Base-by-base conservation (phyloP, 2,113 vertebrate species). In the Lethenteron reissneri region DNA sequence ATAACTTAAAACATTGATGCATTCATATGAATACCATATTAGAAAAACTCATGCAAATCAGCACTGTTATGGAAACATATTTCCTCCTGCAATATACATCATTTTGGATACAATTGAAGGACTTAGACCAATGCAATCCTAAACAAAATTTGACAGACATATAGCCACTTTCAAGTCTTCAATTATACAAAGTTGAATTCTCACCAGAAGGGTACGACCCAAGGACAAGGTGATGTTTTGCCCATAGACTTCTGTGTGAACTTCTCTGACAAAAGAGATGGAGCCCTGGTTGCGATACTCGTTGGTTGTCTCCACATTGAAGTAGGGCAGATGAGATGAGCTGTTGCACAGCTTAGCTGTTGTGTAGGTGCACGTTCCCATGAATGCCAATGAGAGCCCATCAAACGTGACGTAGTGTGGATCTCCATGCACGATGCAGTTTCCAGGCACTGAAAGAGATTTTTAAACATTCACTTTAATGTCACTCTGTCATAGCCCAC, bases 321-420 rank as follows among this genome's bases (percentile, higher is more conserved):
- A 92, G 76, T 81, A 79, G 0, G 84, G 83, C 73, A 85, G 7
- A 3, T 13, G 76, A 0, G 79, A 79, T 70, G 83, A 80, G 57
- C 14, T 1, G 14, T 73, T 82, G 75, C 89, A 92, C 19, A 78
- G 79, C 76, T 83, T 82, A 71, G 83, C 83, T 57, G 90, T 77
- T 1, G 85, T 87, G 77, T 92, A 92, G 69, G 86, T 86, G 75
- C 89, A 92, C 70, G 85, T 82, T 58, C 88, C 88, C 86, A 89
- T 89, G 75, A 87, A 92, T 41, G 25, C 25, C 25, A 41, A 41
- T 41, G 25, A 41, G 25, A 41, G 25, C 25, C 25, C 25, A 77
- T 89, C 87, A 76, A 86, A 87, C 58, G 84, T 85, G 72, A 76
- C 81, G 79, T 82, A 85, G 71, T 83, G 76, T 3, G 83, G 79